Base-by-base conservation (phyloP, 2,113 vertebrate species). In the Lanius ludovicianus region DNA sequence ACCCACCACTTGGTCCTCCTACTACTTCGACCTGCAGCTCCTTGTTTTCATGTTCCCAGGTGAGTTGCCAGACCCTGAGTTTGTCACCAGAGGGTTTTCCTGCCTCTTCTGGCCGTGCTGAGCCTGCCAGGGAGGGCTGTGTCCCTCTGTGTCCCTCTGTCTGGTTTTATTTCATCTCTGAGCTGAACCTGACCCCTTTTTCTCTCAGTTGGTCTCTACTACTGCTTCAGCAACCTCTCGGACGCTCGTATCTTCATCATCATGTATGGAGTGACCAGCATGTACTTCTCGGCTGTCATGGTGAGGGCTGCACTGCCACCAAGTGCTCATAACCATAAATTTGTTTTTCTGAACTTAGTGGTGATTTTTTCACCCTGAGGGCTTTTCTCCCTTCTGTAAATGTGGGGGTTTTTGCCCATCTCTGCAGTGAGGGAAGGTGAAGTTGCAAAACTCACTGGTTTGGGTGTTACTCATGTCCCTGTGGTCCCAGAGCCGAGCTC, bases 221-320 rank as follows among this genome's bases (percentile, higher is more conserved):
- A 99, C 97, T 99, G 99, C 97, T 99, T 99, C 97, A 99, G 99
- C 96, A 99, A 99, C 98, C 97, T 99, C 75, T 99, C 99, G 0
- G 99, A 99, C 9, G 99, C 99, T 79, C 98, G 99, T 39, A 99
- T 99, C 87, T 99, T 99, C 92, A 99, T 99, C 98, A 99, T 99
- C 98, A 99, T 99, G 99, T 99, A 99, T 2, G 99, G 99, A 0
- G 99, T 99, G 88, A 99, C 99, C 98, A 99, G 99, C 98, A 99
- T 99, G 99, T 99, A 99, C 97, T 99, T 99, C 97, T 99, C 99
- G 1, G 99, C 99, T 47, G 99, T 99, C 63, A 99, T 99, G 99
- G 99, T 99, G 98, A 98, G 98, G 23, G 80, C 59, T 52, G 47
- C 37, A 2, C 37, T 1, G 5, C 21, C 42, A 15, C 5, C 0